Conservation (phyloP, 1,140 invertebrate genomes). For the Leguminivora glycinivorella region DNA sequence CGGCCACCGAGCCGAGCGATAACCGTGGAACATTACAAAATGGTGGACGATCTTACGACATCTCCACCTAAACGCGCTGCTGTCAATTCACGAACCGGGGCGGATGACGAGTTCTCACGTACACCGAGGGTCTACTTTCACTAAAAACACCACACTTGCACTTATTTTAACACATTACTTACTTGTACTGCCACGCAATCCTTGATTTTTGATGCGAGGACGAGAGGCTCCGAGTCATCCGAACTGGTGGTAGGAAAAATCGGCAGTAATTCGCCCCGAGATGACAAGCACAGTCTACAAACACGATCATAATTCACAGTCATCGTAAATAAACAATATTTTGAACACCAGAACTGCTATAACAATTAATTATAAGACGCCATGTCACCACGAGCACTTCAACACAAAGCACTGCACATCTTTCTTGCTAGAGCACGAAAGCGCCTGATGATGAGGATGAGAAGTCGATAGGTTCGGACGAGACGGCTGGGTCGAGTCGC, state of each 20-base stretch:
- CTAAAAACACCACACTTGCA: slow-evolving; percentile 60
- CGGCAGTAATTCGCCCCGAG: slow-evolving; percentile 77
- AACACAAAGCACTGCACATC: slow-evolving; percentile 77
- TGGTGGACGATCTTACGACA: slow-evolving; percentile 80
- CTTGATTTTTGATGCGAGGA: slow-evolving; percentile 81
- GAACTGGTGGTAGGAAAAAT: slow-evolving; percentile 79
- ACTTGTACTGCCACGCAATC: slow-evolving; percentile 82
- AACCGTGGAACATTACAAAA: slow-evolving; percentile 78
- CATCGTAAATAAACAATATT: slow-evolving; percentile 75
- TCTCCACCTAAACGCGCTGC: slow-evolving; percentile 75
- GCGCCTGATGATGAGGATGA: slow-evolving; percentile 77
- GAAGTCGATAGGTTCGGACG: slow-evolving; percentile 76
- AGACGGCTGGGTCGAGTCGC: slow-evolving; percentile 72
- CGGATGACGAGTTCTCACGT: slow-evolving; percentile 77
- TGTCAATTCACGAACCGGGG: slow-evolving; percentile 72
- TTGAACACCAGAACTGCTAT: slow-evolving; percentile 53
- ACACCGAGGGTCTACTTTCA: slow-evolving; percentile 76
- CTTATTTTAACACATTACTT: slow-evolving; percentile 62
- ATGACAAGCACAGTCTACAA: slow-evolving; percentile 83
- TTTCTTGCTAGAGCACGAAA: slow-evolving; percentile 75
- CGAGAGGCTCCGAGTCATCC: slow-evolving; percentile 78
- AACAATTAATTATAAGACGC: slow-evolving; percentile 70
- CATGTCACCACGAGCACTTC: slow-evolving; percentile 77
- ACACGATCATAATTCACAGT: slow-evolving; percentile 78
- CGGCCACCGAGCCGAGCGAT: slow-evolving; percentile 72